These are phyloP conservation scores for Acronicta aceris DNA, from an alignment of 2,888 invertebrate species.

Conservation along the genomic window DNA sequence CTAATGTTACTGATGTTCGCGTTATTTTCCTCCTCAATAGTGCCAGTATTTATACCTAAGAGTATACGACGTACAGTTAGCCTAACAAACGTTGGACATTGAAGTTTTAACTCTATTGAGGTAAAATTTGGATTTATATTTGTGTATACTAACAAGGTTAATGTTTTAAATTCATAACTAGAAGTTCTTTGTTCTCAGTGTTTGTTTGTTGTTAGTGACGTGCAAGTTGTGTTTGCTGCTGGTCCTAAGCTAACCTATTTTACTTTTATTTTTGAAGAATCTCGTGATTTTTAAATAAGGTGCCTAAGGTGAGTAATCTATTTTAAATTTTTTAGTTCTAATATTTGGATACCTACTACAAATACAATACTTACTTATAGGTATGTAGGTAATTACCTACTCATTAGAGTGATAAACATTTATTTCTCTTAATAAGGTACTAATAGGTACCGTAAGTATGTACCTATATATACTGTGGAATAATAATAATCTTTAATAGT, in stretches of 20 bases:
- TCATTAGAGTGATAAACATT: no score
- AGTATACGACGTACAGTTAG: constrained; percentile 27
- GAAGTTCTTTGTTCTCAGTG: constrained; percentile 10
- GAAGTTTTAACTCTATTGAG: constrained; percentile 2
- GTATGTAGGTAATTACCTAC: no score
- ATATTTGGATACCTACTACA: not conserved
- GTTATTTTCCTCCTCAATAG: constrained; percentile 30
- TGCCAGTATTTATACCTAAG: constrained; percentile 14
- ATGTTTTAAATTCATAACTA: constrained; percentile 33
- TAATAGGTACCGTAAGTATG: no score
- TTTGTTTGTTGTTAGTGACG: constrained; percentile 38
- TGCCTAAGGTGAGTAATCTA: constrained; percentile 21
- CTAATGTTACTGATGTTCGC: constrained; percentile 17
- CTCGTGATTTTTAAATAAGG: not conserved
- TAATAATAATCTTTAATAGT: no score
- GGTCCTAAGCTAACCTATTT: not conserved
- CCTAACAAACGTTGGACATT: not conserved
- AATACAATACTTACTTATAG: not conserved
- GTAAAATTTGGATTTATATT: not conserved
- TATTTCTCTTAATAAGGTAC: no score
- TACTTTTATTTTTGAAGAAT: not conserved
- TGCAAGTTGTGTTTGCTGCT: constrained; percentile 17
- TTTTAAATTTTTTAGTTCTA: not conserved
- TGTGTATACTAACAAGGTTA: not conserved
- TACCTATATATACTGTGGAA: no score